A percentile compares a stretch with the other conserved stretches of the same genome.
Evolutionary conservation across 53 echinoderm and acorn worm genomes (phyloP).

Genomic region (Hippasteria phrygiana): DNA sequence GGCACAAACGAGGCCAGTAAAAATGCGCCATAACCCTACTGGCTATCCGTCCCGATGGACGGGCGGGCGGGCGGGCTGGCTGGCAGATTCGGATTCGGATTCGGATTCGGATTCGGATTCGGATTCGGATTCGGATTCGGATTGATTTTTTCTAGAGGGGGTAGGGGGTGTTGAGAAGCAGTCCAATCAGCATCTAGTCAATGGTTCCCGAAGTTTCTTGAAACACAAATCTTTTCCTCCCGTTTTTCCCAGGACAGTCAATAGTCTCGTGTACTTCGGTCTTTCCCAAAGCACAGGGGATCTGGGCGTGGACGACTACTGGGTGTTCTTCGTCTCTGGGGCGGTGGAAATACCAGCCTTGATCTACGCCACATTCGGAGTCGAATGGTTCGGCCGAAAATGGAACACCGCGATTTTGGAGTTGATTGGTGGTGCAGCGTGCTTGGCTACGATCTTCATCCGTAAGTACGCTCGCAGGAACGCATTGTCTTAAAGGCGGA

Average conservation of each 20-base stretch:
- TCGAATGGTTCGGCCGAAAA: slow-evolving; percentile 52
- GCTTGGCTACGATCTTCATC: slow-evolving; percentile 42
- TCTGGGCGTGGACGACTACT: slow-evolving; percentile 63
- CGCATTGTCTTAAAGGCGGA: neutral
- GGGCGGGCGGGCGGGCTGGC: too few species aligned
- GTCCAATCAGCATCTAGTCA: too few species aligned
- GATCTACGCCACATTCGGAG: slow-evolving; percentile 47
- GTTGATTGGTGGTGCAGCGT: slow-evolving; percentile 47
- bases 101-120: too few species aligned
- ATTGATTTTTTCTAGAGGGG: too few species aligned
- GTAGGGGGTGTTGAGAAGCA: too few species aligned
- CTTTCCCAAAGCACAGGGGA: slow-evolving; percentile 58
- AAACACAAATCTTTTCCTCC: too few species aligned
- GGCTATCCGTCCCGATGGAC: too few species aligned
- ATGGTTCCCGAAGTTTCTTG: too few species aligned
- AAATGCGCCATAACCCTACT: too few species aligned
- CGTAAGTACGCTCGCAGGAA: neutral
- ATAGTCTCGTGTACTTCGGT: slow-evolving; percentile 69
- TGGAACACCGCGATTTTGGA: neutral
- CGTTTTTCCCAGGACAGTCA: slow-evolving; percentile 40
- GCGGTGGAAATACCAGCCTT: slow-evolving; percentile 62
- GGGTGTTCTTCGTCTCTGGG: slow-evolving; percentile 61
- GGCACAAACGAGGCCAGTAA: too few species aligned
- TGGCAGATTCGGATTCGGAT: too few species aligned
- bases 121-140: too few species aligned